phyloP scores from a whole-genome alignment of 2,113 vertebrate species.

The Ceyx margarethae region DNA sequence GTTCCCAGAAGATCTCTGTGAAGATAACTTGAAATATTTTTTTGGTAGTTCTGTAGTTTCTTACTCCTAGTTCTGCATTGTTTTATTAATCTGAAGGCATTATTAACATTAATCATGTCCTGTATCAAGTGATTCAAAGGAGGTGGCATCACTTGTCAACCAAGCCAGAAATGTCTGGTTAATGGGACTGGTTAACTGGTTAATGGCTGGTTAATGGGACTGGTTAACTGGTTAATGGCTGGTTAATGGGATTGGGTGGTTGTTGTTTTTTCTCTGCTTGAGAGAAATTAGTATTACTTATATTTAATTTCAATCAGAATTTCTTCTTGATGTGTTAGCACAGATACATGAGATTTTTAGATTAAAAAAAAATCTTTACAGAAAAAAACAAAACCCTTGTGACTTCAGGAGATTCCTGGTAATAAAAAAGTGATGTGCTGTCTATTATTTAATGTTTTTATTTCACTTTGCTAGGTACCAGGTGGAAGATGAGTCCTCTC shows the following conservation, averaged over 20 bases:
- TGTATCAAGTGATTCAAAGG: background rate
- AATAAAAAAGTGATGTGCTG: background rate
- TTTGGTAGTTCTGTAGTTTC: too few relatives aligned
- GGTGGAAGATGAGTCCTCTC: conserved; percentile 90
- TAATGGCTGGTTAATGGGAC: background rate
- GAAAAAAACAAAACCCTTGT: background rate
- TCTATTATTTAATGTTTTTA: background rate
- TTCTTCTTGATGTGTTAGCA: background rate
- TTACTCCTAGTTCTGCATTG: background rate
- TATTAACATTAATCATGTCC: background rate
- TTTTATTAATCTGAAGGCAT: background rate
- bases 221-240: background rate
- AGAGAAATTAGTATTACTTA: background rate
- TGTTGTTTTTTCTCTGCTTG: background rate
- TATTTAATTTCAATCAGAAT: background rate
- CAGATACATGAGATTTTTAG: background rate
- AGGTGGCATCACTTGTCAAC: background rate
- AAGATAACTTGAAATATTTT: too few relatives aligned
- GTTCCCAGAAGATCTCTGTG: too few relatives aligned
- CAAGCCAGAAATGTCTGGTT: background rate
- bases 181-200: background rate
- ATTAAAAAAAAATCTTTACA: background rate
- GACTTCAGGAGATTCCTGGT: background rate
- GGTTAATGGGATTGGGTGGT: background rate
- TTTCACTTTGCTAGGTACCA: conserved; percentile 81